These are phyloP conservation scores for Drymodes brunneopygia DNA, from an alignment of 2,113 vertebrate species.

Conservation along the genomic window DNA sequence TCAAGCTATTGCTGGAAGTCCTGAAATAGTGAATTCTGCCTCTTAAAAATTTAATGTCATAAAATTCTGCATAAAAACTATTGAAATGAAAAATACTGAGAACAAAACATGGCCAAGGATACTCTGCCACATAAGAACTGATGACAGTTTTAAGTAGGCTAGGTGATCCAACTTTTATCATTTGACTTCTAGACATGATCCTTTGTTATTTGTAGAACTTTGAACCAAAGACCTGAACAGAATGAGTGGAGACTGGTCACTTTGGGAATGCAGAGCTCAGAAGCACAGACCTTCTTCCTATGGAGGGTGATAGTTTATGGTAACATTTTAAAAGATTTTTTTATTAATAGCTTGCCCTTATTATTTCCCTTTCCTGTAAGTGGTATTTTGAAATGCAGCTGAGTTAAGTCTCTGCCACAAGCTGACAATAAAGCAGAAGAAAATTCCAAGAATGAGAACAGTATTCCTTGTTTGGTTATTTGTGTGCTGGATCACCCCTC, in stretches of 20 bases:
- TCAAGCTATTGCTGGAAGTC: not conserved
- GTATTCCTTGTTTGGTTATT: not conserved
- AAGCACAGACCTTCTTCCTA: not conserved
- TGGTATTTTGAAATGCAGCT: not conserved
- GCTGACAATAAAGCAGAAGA: not conserved
- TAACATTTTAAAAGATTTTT: not conserved
- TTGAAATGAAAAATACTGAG: not conserved
- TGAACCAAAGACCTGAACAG: not conserved
- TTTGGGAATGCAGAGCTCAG: not conserved
- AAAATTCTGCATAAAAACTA: not conserved
- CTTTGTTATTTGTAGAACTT: not conserved
- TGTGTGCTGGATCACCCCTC: not conserved
- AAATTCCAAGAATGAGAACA: not conserved
- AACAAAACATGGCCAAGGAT: slow-evolving; percentile 20
- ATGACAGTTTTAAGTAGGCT: slow-evolving; percentile 60
- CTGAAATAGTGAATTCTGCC: not conserved
- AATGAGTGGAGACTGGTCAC: not conserved
- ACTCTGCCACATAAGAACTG: slow-evolving; percentile 41
- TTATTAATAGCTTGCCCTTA: not conserved
- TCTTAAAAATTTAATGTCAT: not conserved
- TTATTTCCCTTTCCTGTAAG: not conserved
- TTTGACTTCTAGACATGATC: not conserved
- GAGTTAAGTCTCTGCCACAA: not conserved
- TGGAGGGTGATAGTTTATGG: not conserved
- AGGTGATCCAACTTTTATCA: slow-evolving; percentile 10